These are phyloP conservation scores for Phymorhynchus buccinoides DNA, from an alignment of 1,140 invertebrate species.

Conservation along the genomic window DNA sequence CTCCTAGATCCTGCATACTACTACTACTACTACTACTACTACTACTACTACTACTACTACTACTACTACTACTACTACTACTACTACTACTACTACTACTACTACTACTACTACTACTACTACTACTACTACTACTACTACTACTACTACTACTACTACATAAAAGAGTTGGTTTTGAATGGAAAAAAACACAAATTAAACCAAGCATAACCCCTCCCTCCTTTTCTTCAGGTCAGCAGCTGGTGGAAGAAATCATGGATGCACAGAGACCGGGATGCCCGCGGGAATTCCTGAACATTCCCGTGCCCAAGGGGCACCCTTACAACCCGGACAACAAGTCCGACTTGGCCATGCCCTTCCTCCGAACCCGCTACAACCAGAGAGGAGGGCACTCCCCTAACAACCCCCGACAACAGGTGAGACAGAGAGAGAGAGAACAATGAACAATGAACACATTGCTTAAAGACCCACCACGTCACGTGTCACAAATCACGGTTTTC, in stretches of 20 bases:
- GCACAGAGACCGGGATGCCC: conserved; percentile 93
- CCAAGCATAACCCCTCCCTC: too few relatives aligned
- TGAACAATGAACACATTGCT: too few relatives aligned
- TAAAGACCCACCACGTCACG: too few relatives aligned
- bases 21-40: too few relatives aligned
- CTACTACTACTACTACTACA: conserved; percentile 12
- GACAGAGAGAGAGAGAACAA: too few relatives aligned
- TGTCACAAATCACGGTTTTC: too few relatives aligned
- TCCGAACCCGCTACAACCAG: conserved; percentile 92
- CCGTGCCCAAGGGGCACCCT: conserved; percentile 94
- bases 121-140: conserved; percentile 6
- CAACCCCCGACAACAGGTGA: conserved; percentile 94
- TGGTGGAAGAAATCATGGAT: conserved; percentile 80
- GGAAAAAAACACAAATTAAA: too few relatives aligned
- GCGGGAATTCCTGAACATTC: conserved; percentile 95
- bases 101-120: conserved; percentile 4
- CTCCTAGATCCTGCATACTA: too few relatives aligned
- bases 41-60: too few relatives aligned
- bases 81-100: too few relatives aligned
- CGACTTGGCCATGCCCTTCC: conserved; percentile 94
- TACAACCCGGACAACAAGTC: conserved; percentile 87
- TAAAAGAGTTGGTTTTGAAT: too few relatives aligned
- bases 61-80: too few relatives aligned
- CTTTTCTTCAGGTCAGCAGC: conserved; percentile 78
- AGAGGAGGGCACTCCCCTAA: conserved; percentile 96